Percentiles rank a stretch among this genome's conserved stretches.
Conservation (phyloP, 1,140 invertebrate species). For the Papilio polytes region DNA sequence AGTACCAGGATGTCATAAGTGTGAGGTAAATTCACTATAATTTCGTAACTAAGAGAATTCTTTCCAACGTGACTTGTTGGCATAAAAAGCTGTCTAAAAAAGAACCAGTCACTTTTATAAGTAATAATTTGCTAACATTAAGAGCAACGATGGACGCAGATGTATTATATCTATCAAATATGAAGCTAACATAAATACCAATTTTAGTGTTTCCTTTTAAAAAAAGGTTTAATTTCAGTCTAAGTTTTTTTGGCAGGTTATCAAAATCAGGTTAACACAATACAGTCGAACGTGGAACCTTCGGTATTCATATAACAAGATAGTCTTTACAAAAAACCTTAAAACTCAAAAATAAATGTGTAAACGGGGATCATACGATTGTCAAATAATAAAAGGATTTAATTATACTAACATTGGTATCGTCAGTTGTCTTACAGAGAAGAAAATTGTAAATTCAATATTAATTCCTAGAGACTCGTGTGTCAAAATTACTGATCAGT, state of each 20-base stretch:
- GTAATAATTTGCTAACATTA: slow-evolving; percentile 29
- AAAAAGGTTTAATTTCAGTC: slow-evolving; percentile 26
- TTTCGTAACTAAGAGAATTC: neutral
- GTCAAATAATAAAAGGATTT: neutral
- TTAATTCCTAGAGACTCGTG: too few relatives aligned
- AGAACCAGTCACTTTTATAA: neutral
- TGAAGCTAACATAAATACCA: slow-evolving; percentile 14
- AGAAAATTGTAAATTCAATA: too few relatives aligned
- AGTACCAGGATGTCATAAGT: neutral
- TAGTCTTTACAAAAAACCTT: neutral
- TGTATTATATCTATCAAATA: slow-evolving; percentile 4
- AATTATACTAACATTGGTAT: too few relatives aligned
- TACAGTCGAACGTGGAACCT: neutral
- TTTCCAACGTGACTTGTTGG: neutral
- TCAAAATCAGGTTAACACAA: slow-evolving; percentile 30
- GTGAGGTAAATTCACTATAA: neutral
- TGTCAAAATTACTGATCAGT: too few relatives aligned
- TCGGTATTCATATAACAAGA: neutral
- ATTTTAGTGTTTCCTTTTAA: slow-evolving; percentile 1
- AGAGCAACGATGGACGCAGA: neutral
- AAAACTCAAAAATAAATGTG: neutral
- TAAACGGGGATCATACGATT: neutral
- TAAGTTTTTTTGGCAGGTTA: slow-evolving; percentile 31
- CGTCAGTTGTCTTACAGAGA: too few relatives aligned
- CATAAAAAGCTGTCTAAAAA: neutral